phyloP scores from a whole-genome alignment of 2,797 vertebrate species.

The Manis javanica region DNA sequence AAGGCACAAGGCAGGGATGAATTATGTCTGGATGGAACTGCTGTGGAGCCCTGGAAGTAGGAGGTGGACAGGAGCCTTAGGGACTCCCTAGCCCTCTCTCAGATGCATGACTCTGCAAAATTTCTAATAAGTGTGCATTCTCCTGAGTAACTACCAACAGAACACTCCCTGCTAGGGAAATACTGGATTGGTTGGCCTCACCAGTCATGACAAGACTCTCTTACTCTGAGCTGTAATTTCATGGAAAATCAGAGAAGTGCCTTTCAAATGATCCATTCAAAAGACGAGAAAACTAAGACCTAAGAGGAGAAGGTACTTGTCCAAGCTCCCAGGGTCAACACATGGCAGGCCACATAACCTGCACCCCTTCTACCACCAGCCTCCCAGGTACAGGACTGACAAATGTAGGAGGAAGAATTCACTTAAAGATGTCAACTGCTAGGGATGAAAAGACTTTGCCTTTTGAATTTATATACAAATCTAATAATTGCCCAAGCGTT shows the following conservation, averaged over 20 bases:
- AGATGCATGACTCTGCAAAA: neutral
- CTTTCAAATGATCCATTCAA: neutral
- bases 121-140: neutral
- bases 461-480: neutral
- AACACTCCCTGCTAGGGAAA: neutral
- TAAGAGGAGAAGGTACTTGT: neutral
- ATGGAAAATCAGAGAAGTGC: neutral
- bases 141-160: neutral
- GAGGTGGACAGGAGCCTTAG: neutral
- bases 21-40: neutral
- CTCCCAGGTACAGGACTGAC: neutral
- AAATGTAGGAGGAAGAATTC: neutral
- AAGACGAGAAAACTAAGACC: neutral
- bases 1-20: neutral
- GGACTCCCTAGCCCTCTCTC: neutral
- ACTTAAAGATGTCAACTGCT: neutral
- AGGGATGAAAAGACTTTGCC: neutral
- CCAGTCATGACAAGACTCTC: neutral
- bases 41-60: neutral
- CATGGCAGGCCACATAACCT: fast-evolving
- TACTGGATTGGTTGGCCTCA: neutral
- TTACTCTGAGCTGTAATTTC: neutral
- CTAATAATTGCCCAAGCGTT: neutral
- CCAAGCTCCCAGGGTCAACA: neutral
- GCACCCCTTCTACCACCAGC: neutral